Base-by-base conservation (phyloP, 1,140 invertebrate species). In the Alviniconcha marisindica region DNA sequence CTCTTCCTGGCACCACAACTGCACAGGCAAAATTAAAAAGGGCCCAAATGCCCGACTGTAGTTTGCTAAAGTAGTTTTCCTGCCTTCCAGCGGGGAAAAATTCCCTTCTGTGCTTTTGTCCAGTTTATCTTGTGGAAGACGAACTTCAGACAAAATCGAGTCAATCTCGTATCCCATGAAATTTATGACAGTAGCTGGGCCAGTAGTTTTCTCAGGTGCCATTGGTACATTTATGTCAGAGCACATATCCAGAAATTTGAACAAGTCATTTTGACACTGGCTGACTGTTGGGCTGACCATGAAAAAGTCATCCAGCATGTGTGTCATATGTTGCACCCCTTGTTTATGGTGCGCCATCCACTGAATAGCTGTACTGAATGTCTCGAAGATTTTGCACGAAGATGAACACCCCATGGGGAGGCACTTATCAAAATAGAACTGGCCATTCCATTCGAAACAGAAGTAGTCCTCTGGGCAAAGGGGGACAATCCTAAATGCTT, bases 291-390 rank as follows among this genome's bases (percentile, higher is more conserved):
- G 63, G 24, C 77, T 78, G 3, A 85, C 76, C 77, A 87, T 81
- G 71, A 87, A 85, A 48, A 87, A 87, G 71, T 87, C 87, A 63
- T 87, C 85, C 5, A 88, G 56, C 24, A 87, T 77, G 77, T 87
- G 86, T 21, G 40, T 24, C 51, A 80, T 84, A 42, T 42, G 21
- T 28, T 51, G 48, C 10, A 21, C 15, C 4, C 33, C 71, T 15
- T 66, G 24, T 60, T 66, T 38, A 15, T 77, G 76, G 1, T 31
- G 40, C 24, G 71, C 66, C 28, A 87, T 83, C 86, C 83, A 87
- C 42, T 85, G 81, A 15, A 86, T 12, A 33, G 77, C 31, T 14
- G 73, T 79, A 31, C 69, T 84, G 63, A 86, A 86, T 24, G 48
- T n/a, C 77, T 87, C 85, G 54, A 84, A 86, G 44, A 84, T 77